Percentiles rank a stretch among this genome's conserved stretches.
phyloP scores from a whole-genome alignment of 2,797 vertebrate genomes.

The Eleutherodactylus coqui region DNA sequence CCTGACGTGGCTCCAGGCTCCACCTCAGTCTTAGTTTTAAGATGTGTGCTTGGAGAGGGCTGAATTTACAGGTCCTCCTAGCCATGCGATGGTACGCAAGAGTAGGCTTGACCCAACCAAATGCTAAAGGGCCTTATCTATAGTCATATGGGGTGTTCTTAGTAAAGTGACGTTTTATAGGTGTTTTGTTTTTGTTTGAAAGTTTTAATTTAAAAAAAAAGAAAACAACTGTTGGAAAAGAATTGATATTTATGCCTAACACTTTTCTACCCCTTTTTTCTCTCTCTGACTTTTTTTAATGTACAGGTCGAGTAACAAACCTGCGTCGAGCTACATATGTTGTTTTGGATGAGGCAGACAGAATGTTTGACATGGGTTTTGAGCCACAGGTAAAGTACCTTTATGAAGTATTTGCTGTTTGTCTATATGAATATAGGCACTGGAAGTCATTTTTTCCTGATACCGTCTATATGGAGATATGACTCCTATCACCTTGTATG shows the following conservation, averaged over 20 bases:
- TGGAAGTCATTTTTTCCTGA: too few relatives aligned
- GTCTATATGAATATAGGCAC: too few relatives aligned
- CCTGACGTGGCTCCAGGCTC: constrained; percentile 93
- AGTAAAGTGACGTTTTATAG: constrained; percentile 64
- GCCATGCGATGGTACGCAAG: constrained; percentile 96
- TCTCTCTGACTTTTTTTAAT: constrained; percentile 68
- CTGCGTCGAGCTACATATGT: constrained; percentile 93
- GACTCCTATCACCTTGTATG: too few relatives aligned
- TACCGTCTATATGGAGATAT: too few relatives aligned
- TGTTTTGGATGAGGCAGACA: constrained; percentile 96
- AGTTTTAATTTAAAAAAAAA: background rate
- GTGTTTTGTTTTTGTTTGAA: constrained; percentile 43
- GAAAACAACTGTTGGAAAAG: background rate
- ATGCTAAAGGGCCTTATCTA: constrained; percentile 76
- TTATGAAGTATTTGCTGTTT: background rate
- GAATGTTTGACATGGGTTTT: constrained; percentile 99
- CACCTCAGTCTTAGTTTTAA: constrained; percentile 96
- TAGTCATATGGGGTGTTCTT: constrained; percentile 68
- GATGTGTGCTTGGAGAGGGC: constrained; percentile 91
- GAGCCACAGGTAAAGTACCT: constrained; percentile 88
- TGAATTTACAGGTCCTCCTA: constrained; percentile 95
- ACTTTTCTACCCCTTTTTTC: constrained; percentile 68
- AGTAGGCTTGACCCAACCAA: constrained; percentile 78
- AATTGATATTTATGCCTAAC: background rate
- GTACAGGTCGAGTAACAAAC: constrained; percentile 94